Conservation (phyloP, 2,888 invertebrate species). For the Drosophila formosana region DNA sequence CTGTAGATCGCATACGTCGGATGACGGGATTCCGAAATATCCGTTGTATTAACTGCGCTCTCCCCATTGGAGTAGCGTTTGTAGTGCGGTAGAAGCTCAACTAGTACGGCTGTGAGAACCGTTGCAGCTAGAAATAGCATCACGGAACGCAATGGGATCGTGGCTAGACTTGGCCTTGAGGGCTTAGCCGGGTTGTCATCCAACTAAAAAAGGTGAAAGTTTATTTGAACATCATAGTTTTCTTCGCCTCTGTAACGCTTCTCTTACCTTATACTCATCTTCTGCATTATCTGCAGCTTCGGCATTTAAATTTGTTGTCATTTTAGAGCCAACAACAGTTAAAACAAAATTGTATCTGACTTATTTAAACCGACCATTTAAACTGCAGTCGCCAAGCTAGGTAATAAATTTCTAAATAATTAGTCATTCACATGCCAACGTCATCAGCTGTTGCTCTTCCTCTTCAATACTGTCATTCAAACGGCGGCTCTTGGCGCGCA, state of each 20-base stretch:
- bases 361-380: slow-evolving; percentile 33
- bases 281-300: slow-evolving; percentile 4
- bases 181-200: slow-evolving; percentile 14
- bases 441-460: slow-evolving; percentile 39
- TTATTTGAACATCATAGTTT: neutral
- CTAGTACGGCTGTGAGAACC: slow-evolving; percentile 63
- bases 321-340: slow-evolving; percentile 9
- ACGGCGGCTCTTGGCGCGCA: slow-evolving; percentile 19
- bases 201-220: slow-evolving; percentile 65
- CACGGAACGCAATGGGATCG: slow-evolving; percentile 63
- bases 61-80: slow-evolving; percentile 29
- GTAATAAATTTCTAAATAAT: slow-evolving; percentile 17
- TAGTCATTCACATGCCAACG: slow-evolving; percentile 32
- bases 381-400: slow-evolving; percentile 17
- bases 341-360: neutral
- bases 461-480: slow-evolving; percentile 8
- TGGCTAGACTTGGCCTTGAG: slow-evolving; percentile 7
- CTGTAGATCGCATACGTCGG: slow-evolving; percentile 88
- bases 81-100: slow-evolving; percentile 67
- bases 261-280: slow-evolving; percentile 22
- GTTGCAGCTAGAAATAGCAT: slow-evolving; percentile 68
- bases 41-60: slow-evolving; percentile 4
- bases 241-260: neutral
- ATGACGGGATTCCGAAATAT: neutral
- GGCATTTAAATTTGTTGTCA: slow-evolving; percentile 28